Base-by-base conservation (phyloP, 23 tunicate species). In the Ascidia mentula region DNA sequence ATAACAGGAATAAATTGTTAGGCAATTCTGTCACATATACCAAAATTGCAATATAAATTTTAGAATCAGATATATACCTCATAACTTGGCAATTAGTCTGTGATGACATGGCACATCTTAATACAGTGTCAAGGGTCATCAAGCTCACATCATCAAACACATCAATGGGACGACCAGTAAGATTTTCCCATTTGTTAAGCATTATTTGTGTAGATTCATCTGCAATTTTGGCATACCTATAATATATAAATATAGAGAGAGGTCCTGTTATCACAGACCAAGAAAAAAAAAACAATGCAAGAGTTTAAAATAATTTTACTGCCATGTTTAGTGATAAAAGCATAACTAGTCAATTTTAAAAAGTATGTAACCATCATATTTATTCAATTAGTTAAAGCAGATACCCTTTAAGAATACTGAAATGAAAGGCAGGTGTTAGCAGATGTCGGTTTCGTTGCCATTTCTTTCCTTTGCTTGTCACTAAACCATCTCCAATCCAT, bases 401-500 rank as follows among this genome's bases (percentile, higher is more conserved):
- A 9, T 53, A 89, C 82, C 40, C 74, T 79, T 79, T 89, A 9
- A 89, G 82, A 53, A 83, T 83, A 35, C 78, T 80, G 46, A 74
- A 88, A 40, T 88, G 94, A 37, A 88, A 88, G 7, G 87, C 87
- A 5, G 94, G 87, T 26, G 94, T 88, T 18, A 88, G 34, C 30
- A 88, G 70, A 33, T 73, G 80, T n/a, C 94, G 46, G 60, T 82
- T 82, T 36, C 87, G 26, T 39, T 88, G 87, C 94, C 94, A 88
- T 78, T 88, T 88, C 45, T 72, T 75, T 28, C 94, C 94, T 1
- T 59, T 22, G 38, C 83, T 75, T 24, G 75, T 72, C 40, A 88
- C 80, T 61, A 88, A 61, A 31, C 94, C 94, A 72, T 88, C 94
- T 3, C 94, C 94, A 38, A 88, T 53, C 94, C 94, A 88, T 9